These are phyloP conservation scores for Sebastes matsubarae DNA, from an alignment of 2,797 vertebrate species.

Conservation along the genomic window DNA sequence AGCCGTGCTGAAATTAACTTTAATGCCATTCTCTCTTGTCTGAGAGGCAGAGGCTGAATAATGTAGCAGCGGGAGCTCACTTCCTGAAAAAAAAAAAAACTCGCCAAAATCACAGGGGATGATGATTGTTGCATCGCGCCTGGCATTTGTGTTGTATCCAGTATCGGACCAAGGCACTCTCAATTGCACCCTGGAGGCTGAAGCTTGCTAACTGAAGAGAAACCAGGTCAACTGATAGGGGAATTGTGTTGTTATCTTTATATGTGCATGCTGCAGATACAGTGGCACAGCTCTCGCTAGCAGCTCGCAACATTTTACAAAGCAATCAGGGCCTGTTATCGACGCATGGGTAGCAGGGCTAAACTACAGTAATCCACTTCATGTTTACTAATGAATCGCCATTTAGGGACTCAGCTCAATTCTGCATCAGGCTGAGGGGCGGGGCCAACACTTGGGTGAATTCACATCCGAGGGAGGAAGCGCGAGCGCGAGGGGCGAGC, in stretches of 20 bases:
- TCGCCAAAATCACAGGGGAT: constrained; percentile 68
- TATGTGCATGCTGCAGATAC: constrained; percentile 65
- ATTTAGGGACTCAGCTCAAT: constrained; percentile 54
- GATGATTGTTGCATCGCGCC: constrained; percentile 65
- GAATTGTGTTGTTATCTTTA: constrained; percentile 76
- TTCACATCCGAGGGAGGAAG: constrained; percentile 22
- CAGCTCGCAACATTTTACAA: constrained; percentile 63
- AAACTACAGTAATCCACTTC: constrained; percentile 74
- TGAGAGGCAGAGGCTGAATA: constrained; percentile 60
- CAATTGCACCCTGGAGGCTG: constrained; percentile 76
- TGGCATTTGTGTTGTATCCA: constrained; percentile 68
- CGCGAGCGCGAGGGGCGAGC: neutral
- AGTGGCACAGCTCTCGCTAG: constrained; percentile 49
- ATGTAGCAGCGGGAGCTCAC: constrained; percentile 59
- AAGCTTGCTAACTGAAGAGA: constrained; percentile 72
- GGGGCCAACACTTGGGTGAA: constrained; percentile 10
- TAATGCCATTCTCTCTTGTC: constrained; percentile 72
- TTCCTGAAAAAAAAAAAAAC: constrained; percentile 65
- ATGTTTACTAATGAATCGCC: constrained; percentile 74
- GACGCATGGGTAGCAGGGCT: constrained; percentile 56
- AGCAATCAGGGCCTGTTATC: constrained; percentile 72
- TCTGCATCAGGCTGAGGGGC: constrained; percentile 23
- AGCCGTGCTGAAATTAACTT: constrained; percentile 61
- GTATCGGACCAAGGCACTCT: constrained; percentile 70
- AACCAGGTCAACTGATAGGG: constrained; percentile 78